Conservation (phyloP, 2,113 vertebrate genomes). For the Phylloscopus trochilus region DNA sequence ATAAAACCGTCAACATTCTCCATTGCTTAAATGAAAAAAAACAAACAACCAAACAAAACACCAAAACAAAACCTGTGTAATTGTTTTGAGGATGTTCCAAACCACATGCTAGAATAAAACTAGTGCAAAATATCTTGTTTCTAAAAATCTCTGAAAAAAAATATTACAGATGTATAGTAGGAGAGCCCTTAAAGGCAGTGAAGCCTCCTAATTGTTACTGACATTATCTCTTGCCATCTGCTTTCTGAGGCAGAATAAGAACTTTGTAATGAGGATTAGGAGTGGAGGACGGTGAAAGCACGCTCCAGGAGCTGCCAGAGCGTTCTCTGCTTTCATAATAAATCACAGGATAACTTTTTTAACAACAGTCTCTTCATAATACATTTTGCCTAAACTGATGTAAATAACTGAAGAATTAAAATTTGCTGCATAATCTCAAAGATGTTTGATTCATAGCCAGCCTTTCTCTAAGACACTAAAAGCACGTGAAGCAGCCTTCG, state of each 20-base stretch:
- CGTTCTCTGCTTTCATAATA: slow-evolving; percentile 51
- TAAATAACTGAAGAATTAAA: neutral
- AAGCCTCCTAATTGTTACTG: slow-evolving; percentile 75
- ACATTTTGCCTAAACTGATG: neutral
- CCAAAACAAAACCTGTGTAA: neutral
- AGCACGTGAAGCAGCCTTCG: neutral
- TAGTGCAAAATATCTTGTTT: neutral
- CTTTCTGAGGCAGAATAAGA: slow-evolving; percentile 75
- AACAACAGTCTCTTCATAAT: neutral
- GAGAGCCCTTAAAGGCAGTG: slow-evolving; percentile 43
- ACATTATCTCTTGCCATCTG: slow-evolving; percentile 87
- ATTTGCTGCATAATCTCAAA: neutral
- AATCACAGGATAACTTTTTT: neutral
- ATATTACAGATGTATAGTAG: neutral
- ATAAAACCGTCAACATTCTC: neutral
- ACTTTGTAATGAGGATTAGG: slow-evolving; percentile 76
- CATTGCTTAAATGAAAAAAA: neutral
- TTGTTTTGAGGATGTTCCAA: neutral
- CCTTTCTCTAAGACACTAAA: neutral
- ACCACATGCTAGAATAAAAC: neutral
- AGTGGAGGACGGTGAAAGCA: slow-evolving; percentile 56
- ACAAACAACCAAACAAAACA: too few relatives aligned
- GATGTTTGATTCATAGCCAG: neutral
- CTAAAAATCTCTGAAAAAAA: neutral
- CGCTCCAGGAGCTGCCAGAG: slow-evolving; percentile 73